phyloP scores from a whole-genome alignment of 2,888 invertebrate genomes.

The Caenorhabditis angaria region DNA sequence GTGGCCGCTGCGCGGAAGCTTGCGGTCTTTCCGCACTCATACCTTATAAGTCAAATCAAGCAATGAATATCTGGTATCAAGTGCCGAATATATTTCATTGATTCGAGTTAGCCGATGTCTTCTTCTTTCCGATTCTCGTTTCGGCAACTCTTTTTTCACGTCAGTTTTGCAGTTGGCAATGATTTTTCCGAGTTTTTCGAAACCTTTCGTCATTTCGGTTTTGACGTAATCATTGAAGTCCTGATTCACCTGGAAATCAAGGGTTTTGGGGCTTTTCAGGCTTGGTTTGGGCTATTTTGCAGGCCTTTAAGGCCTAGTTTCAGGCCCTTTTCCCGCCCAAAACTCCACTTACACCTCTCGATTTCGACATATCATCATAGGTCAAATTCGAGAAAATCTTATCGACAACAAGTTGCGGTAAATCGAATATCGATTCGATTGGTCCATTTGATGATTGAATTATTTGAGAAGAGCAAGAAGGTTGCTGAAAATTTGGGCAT shows the following conservation, averaged over 20 bases:
- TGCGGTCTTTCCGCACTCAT: no score
- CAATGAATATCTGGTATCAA: slow-evolving; percentile 6
- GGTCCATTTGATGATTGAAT: not conserved
- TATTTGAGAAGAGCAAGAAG: not conserved
- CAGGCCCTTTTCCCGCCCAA: no score
- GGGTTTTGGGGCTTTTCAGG: no score
- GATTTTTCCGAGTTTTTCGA: slow-evolving; percentile 7
- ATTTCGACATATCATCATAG: slow-evolving; percentile 5
- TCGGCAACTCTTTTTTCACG: slow-evolving; percentile 8
- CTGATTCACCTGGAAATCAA: not conserved
- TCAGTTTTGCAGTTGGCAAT: not conserved
- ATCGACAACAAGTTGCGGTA: not conserved
- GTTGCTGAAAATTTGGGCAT: not conserved
- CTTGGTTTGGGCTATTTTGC: no score
- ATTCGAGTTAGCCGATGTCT: slow-evolving; percentile 5
- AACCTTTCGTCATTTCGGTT: slow-evolving; percentile 8
- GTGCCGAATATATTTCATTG: slow-evolving; percentile 6
- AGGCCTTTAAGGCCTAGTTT: no score
- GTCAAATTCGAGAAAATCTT: slow-evolving; percentile 7
- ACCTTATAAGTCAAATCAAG: slow-evolving; percentile 5
- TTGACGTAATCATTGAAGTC: slow-evolving; percentile 5
- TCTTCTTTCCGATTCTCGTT: slow-evolving; percentile 8
- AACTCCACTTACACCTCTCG: not conserved
- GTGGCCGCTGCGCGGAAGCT: no score
- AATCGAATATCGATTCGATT: not conserved